Base-by-base conservation (phyloP, 2,797 vertebrate species). In the Galago senegalensis region DNA sequence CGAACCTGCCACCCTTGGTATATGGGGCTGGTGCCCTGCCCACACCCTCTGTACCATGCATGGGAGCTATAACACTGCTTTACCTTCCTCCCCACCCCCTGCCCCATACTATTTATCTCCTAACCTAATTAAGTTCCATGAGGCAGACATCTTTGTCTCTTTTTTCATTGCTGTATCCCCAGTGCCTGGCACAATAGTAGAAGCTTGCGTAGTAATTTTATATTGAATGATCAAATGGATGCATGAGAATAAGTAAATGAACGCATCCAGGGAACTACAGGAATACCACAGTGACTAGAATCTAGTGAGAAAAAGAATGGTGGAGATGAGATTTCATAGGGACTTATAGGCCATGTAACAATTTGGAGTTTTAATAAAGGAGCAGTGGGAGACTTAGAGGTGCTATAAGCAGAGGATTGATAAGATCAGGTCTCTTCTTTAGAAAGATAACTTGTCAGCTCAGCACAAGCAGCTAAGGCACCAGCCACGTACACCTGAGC, bases 341-440 rank as follows among this genome's bases (percentile, higher is more conserved):
- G n/a, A 25, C 2, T 61, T n/a, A 60, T 9, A n/a, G 43, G n/a
- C 12, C 31, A 31, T 37, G 31, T 29, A 49, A 49, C 46, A 75
- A 23, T 83, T 92, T 81, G 2, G 34, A 67, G 29, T 85, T 89
- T 61, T 86, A 58, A 65, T 79, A 0, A 61, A 72, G 86, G 63
- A 83, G 37, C 37, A 20, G 34, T 79, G 40, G 29, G 49, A 58
- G 37, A 7, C 72, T 67, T 60, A 77, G 18, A 94, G 56, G 34
- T 72, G 7, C 81, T 73, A 7, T 91, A 53, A 67, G 25, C 53
- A 63, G 69, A 17, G n/a, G 23, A 31, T 46, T 61, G 79, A 56
- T 31, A 60, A 76, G 72, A 73, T 79, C 70, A 79, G 77, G n/a
- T 84, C 40, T 80, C 65, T 86, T 87, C 46, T 93, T 84, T 58